Evolutionary conservation across 2,888 invertebrate genomes (phyloP).

Genomic region (Tigriopus californicus): DNA sequence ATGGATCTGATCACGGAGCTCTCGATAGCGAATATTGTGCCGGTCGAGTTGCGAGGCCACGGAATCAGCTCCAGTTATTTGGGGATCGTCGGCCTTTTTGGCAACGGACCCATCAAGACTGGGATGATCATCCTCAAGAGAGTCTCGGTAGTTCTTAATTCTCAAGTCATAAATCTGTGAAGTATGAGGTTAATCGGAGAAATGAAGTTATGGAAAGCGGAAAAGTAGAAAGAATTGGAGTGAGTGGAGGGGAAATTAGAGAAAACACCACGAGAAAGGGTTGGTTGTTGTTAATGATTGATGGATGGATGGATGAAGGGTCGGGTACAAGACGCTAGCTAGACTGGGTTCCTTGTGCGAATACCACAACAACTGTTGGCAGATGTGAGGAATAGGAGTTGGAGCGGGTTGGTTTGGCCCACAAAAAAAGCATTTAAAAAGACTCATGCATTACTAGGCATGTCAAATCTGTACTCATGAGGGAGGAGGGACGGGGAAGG

Average conservation of each 20-base stretch:
- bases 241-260: no score
- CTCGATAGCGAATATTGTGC: conserved; percentile 55
- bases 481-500: not conserved
- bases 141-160: conserved; percentile 62
- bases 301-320: no score
- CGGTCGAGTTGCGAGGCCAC: conserved; percentile 58
- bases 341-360: no score
- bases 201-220: conserved; percentile 4
- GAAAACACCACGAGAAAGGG: no score
- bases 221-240: conserved; percentile 5
- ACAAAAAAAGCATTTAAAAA: no score
- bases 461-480: not conserved
- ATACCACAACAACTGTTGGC: no score
- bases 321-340: no score
- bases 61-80: conserved; percentile 43
- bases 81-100: conserved; percentile 19
- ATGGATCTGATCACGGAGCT: not conserved
- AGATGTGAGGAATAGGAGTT: no score
- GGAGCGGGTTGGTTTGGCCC: no score
- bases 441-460: no score
- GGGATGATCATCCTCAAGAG: conserved; percentile 58
- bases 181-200: not conserved
- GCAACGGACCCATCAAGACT: conserved; percentile 43
- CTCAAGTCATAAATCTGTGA: conserved; percentile 64
- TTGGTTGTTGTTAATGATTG: no score